phyloP scores from a whole-genome alignment of 1,140 invertebrate species.

The Dendroctonus ponderosae region DNA sequence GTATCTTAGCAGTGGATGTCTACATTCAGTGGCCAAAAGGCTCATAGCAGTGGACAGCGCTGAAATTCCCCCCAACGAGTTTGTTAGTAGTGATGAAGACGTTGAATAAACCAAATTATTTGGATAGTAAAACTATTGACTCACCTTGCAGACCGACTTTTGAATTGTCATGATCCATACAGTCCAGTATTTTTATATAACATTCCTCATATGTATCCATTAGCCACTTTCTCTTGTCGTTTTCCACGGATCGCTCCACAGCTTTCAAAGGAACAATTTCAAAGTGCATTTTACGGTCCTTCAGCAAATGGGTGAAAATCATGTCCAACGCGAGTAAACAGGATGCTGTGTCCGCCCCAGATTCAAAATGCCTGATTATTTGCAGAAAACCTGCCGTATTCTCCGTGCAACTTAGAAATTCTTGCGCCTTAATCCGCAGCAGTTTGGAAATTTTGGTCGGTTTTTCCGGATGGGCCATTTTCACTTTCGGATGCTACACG shows the following conservation, averaged over 20 bases:
- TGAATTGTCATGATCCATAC: constrained; percentile 54
- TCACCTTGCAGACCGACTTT: constrained; percentile 57
- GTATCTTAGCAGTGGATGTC: constrained; percentile 56
- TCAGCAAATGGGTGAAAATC: constrained; percentile 66
- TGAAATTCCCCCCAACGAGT: constrained; percentile 29
- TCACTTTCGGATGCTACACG: neutral
- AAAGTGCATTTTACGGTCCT: constrained; percentile 60
- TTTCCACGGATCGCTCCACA: constrained; percentile 57
- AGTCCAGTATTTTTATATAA: constrained; percentile 55
- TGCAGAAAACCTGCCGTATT: constrained; percentile 63
- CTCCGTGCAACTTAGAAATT: constrained; percentile 63
- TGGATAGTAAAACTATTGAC: neutral
- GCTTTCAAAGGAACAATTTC: constrained; percentile 58
- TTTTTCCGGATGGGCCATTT: constrained; percentile 43
- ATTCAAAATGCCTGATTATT: constrained; percentile 64
- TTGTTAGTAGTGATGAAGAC: constrained; percentile 8
- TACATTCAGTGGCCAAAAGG: constrained; percentile 64
- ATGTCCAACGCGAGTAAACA: constrained; percentile 65
- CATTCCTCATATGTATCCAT: constrained; percentile 61
- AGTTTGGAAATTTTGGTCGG: constrained; percentile 53
- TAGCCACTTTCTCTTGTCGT: constrained; percentile 61
- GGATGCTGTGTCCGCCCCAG: constrained; percentile 54
- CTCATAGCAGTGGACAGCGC: constrained; percentile 67
- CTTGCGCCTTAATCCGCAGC: constrained; percentile 63
- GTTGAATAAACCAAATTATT: neutral